Percentiles rank a stretch among this genome's conserved stretches.
phyloP scores from a whole-genome alignment of 2,113 vertebrate genomes.

The Amia ocellicauda region DNA sequence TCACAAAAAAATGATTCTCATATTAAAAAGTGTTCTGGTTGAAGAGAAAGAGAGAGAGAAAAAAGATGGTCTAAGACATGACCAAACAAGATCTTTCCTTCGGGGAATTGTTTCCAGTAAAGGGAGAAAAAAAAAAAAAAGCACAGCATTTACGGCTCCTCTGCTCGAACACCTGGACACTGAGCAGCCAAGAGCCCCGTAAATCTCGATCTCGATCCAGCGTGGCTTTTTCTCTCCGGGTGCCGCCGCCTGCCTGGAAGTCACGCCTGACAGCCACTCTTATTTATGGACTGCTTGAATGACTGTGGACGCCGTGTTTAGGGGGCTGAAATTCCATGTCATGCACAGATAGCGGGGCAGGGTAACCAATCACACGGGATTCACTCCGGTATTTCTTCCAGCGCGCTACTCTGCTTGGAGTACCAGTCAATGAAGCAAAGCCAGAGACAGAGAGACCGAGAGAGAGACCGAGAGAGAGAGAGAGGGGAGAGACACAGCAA shows the following conservation, averaged over 20 bases:
- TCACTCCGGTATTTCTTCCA: too few species aligned
- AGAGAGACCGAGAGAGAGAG: background rate
- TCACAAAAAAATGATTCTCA: slow-evolving; percentile 3
- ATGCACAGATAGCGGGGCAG: too few species aligned
- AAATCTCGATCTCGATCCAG: background rate
- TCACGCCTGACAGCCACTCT: slow-evolving; percentile 16
- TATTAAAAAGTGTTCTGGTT: slow-evolving; percentile 4
- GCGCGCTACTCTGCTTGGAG: too few species aligned
- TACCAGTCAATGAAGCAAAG: too few species aligned
- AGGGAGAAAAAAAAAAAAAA: too few species aligned
- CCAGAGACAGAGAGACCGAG: background rate
- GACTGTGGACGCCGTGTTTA: slow-evolving; percentile 22
- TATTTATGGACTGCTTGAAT: slow-evolving; percentile 32
- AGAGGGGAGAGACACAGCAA: too few species aligned
- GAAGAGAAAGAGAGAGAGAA: background rate
- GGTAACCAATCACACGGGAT: too few species aligned
- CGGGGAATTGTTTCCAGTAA: slow-evolving; percentile 14
- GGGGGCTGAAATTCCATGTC: background rate
- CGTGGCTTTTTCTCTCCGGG: background rate
- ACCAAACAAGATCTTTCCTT: slow-evolving; percentile 21
- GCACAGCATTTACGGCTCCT: slow-evolving; percentile 20
- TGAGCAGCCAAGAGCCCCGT: background rate
- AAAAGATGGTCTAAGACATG: slow-evolving; percentile 1
- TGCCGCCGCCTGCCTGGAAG: background rate
- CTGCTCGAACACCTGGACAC: slow-evolving; percentile 29